These are phyloP conservation scores for Aphelenchoides besseyi DNA, from an alignment of 1,140 invertebrate species.

Conservation along the genomic window DNA sequence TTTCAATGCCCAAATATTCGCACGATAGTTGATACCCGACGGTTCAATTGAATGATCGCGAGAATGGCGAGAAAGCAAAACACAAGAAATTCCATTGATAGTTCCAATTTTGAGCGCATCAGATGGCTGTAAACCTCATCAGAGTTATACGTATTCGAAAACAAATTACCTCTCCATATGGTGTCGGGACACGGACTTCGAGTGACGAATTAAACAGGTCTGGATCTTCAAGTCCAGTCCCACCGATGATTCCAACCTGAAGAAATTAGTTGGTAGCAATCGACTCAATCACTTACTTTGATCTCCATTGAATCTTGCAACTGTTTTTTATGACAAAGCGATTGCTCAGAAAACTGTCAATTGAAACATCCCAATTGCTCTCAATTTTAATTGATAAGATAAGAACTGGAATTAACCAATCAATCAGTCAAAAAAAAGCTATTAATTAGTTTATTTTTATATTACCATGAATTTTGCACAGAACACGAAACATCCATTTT, in stretches of 20 bases:
- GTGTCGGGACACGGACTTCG: constrained; percentile 63
- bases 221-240: constrained; percentile 65
- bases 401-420: no score
- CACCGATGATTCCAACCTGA: constrained; percentile 66
- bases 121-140: no score
- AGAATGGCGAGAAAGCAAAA: constrained; percentile 74
- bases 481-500: no score
- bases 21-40: constrained; percentile 84
- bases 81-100: constrained; percentile 63
- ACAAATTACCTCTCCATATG: constrained; percentile 65
- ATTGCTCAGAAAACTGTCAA: no score
- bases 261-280: no score
- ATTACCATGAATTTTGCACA: no score
- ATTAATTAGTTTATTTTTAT: no score
- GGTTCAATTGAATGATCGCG: constrained; percentile 72
- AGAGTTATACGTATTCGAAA: no score
- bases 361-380: neutral
- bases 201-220: constrained; percentile 62
- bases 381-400: neutral
- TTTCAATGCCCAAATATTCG: constrained; percentile 90
- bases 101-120: constrained; percentile 63
- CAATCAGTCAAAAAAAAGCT: no score
- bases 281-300: neutral
- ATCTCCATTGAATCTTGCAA: no score
- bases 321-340: no score